Evolutionary conservation across 2,888 invertebrate genomes (phyloP).

Genomic region (Spisula solida): DNA sequence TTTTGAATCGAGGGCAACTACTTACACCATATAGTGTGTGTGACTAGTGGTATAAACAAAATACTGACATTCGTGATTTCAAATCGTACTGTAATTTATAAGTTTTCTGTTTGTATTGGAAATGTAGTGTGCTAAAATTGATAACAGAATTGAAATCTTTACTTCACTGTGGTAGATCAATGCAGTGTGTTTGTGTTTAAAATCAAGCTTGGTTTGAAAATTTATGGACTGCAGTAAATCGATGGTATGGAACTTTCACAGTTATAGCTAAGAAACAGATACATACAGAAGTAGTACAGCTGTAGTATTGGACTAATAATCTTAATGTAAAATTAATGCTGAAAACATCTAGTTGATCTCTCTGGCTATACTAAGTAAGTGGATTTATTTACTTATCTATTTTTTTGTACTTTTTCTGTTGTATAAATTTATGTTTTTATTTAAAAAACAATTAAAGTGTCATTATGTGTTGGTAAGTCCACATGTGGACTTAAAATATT

Average conservation of each 20-base stretch:
- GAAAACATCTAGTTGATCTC: background rate
- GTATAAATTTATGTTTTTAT: too few relatives aligned
- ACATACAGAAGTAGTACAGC: background rate
- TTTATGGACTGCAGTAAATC: constrained; percentile 18
- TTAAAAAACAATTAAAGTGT: too few relatives aligned
- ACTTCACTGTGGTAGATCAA: background rate
- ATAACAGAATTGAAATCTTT: constrained; percentile 12
- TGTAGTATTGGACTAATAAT: background rate
- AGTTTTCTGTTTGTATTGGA: background rate
- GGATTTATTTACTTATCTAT: background rate
- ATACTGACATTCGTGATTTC: background rate
- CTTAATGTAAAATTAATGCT: background rate
- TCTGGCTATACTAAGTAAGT: background rate
- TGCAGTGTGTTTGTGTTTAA: constrained; percentile 25
- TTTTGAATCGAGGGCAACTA: background rate
- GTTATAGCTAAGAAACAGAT: background rate
- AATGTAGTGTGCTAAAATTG: constrained; percentile 1
- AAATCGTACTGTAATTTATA: constrained; percentile 12
- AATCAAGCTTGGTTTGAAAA: constrained; percentile 17
- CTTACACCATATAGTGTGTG: too few relatives aligned
- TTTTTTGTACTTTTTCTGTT: too few relatives aligned
- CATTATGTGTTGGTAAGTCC: too few relatives aligned
- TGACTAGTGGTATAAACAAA: background rate
- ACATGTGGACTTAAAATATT: too few relatives aligned
- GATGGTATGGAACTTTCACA: background rate